Evolutionary conservation across 2,888 invertebrate species (phyloP), one percentile per base, ranked within the genome.

Genomic region (Apamea anceps): DNA sequence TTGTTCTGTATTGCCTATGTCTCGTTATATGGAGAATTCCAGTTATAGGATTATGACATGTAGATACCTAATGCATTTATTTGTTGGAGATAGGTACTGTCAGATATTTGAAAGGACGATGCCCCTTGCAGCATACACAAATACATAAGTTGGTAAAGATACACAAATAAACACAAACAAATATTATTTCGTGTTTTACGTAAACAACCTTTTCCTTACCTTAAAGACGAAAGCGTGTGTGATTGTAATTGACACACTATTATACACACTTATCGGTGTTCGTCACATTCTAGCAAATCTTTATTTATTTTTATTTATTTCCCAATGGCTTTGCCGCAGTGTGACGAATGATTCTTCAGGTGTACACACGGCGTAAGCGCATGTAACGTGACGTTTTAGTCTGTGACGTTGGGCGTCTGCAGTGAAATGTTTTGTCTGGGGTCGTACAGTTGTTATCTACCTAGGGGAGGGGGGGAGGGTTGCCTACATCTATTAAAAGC

Each of bases 141-240:
- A n/a, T n/a, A n/a, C n/a, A n/a, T n/a, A n/a, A n/a, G n/a, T n/a
- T n/a, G n/a, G 2, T 54, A 60, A 70, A 60, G 51, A 62, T 28
- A 75, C 6, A 25, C 25, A 60, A 65, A 57, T 48, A 60, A 28
- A 66, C 4, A 32, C 21, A 54, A 70, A 37, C 28, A 51, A 67
- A 28, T 15, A 60, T 48, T 45, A 32, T 5, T 37, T 13, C 10
- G 13, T 18, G 15, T 63, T 87, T 67, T 75, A 80, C 66, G 67
- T 76, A 75, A 62, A 71, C 72, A 74, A 85, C 77, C 77, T 72
- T 81, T 71, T 87, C 6, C 60, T 87, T 57, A 66, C 60, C 62
- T 74, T 71, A 73, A 68, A 86, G 71, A 86, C 73, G 84, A 87
- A 89, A 87, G 87, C 87, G 89, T 87, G 77, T 67, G 66, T 71